Conservation (phyloP, 2,797 vertebrate genomes). For the Balearica regulorum region DNA sequence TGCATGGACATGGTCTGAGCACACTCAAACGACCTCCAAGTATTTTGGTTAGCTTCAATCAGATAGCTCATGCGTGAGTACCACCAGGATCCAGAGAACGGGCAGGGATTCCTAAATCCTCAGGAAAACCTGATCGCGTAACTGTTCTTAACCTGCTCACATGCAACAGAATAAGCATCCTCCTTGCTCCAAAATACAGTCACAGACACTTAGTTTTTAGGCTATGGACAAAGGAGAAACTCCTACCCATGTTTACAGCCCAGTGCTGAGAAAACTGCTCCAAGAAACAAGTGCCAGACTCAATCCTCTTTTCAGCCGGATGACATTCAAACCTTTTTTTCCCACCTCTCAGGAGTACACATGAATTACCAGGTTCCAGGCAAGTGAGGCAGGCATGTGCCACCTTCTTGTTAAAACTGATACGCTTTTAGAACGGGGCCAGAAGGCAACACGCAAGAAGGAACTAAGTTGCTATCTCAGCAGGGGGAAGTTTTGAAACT, state of each 20-base stretch:
- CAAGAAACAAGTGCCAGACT: neutral
- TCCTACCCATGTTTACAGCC: neutral
- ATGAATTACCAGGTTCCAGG: neutral
- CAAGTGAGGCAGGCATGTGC: rapidly evolving
- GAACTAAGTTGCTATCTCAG: neutral
- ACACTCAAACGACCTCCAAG: neutral
- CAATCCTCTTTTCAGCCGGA: neutral
- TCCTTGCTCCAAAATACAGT: neutral
- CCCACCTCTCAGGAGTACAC: neutral
- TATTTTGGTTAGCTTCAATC: neutral
- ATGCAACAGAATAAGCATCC: neutral
- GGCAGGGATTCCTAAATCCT: neutral
- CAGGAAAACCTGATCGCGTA: neutral
- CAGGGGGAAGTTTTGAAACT: neutral
- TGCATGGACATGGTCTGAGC: neutral
- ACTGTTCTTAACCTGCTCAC: neutral
- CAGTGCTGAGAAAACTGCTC: neutral
- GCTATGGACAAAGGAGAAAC: neutral
- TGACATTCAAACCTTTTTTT: neutral
- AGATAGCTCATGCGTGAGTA: neutral
- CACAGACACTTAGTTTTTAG: neutral
- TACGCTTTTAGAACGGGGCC: neutral
- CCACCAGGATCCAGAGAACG: neutral
- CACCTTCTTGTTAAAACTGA: neutral
- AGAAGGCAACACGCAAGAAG: neutral